phyloP scores from a whole-genome alignment of 2,888 invertebrate species.

The Perdita meconis region DNA sequence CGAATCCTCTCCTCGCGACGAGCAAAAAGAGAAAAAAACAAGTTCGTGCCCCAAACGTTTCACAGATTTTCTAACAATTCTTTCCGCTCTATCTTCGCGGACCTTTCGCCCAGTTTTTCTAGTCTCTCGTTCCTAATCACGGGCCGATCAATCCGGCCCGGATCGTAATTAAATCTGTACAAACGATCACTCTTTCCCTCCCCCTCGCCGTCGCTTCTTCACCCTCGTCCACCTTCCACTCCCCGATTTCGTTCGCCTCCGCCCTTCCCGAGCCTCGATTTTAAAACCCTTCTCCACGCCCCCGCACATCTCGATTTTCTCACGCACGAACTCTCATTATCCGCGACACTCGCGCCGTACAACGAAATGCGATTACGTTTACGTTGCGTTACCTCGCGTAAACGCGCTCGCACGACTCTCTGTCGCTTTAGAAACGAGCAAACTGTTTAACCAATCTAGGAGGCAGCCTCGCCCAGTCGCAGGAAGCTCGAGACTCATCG shows the following conservation, averaged over 20 bases:
- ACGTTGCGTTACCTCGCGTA: conserved; percentile 29
- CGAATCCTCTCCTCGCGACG: neutral
- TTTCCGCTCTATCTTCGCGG: conserved; percentile 39
- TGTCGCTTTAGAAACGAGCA: conserved; percentile 29
- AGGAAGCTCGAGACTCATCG: conserved; percentile 45
- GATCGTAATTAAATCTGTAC: conserved; percentile 28
- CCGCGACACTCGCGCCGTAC: conserved; percentile 42
- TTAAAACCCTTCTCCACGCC: neutral
- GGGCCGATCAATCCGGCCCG: conserved; percentile 20
- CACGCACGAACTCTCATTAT: conserved; percentile 41
- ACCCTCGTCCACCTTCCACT: neutral
- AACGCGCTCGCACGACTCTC: conserved; percentile 21
- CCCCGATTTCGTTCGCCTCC: no score
- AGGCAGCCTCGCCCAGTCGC: conserved; percentile 11
- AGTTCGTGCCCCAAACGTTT: conserved; percentile 16
- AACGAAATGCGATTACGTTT: conserved; percentile 62
- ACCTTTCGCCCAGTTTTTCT: conserved; percentile 4
- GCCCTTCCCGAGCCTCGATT: neutral
- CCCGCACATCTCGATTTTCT: conserved; percentile 6
- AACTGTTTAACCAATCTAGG: conserved; percentile 33
- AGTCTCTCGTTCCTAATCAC: conserved; percentile 11
- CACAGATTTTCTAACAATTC: conserved; percentile 17
- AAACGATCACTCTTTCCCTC: neutral
- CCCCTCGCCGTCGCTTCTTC: neutral
- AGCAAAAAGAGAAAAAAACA: conserved; percentile 1